These are phyloP conservation scores for Drosophila triauraria DNA, from an alignment of 1,140 invertebrate genomes.

Conservation along the genomic window DNA sequence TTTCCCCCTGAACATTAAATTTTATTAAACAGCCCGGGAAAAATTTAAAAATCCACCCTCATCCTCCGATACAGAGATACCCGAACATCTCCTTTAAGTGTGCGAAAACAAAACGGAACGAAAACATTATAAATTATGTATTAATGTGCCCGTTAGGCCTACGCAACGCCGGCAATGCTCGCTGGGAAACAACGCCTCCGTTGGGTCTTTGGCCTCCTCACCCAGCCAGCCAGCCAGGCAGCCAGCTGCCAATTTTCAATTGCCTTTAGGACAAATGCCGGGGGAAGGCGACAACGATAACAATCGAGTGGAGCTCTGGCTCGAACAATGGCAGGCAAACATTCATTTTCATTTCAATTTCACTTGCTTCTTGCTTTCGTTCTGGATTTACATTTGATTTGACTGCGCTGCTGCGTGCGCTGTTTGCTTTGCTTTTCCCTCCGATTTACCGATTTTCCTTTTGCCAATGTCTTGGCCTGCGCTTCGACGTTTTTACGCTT, in stretches of 20 bases:
- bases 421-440: constrained; percentile 35
- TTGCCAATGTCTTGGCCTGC: constrained; percentile 36
- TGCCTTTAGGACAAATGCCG: constrained; percentile 49
- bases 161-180: constrained; percentile 27
- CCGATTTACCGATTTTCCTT: constrained; percentile 7
- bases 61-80: constrained; percentile 11
- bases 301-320: constrained; percentile 43
- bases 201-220: constrained; percentile 32
- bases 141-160: constrained; percentile 79
- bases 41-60: constrained; percentile 19
- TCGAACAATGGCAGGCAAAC: constrained; percentile 44
- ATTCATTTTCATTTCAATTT: constrained; percentile 82
- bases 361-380: constrained; percentile 75
- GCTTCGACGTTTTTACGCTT: constrained; percentile 72
- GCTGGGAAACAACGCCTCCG: constrained; percentile 13
- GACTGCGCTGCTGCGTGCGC: constrained; percentile 53
- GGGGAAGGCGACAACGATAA: constrained; percentile 41
- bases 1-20: constrained; percentile 1
- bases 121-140: constrained; percentile 84
- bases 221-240: constrained; percentile 5
- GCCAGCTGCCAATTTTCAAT: constrained; percentile 81
- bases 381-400: constrained; percentile 84
- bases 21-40: constrained; percentile 10
- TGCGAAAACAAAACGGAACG: constrained; percentile 66
- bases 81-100: constrained; percentile 49